Conservation (phyloP, 2,888 invertebrate species). For the Beris chalybata region DNA sequence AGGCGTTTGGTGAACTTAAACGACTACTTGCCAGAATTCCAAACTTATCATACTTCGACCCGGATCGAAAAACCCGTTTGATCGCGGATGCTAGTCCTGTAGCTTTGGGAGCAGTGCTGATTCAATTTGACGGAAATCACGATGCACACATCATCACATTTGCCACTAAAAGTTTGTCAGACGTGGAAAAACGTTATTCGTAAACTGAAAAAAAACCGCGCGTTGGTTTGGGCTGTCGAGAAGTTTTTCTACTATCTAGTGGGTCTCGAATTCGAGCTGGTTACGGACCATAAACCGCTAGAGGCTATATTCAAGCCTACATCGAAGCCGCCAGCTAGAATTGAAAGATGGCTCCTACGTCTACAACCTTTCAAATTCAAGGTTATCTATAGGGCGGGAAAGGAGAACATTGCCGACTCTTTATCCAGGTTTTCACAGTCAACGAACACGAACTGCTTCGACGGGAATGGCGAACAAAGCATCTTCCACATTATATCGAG, state of each 20-base stretch:
- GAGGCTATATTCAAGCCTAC: constrained; percentile 43
- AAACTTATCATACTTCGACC: too few relatives aligned
- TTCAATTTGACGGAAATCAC: constrained; percentile 9
- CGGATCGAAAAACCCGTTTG: too few relatives aligned
- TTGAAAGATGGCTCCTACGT: constrained; percentile 43
- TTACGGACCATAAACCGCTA: constrained; percentile 45
- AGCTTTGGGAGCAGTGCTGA: constrained; percentile 33
- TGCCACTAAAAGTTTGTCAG: not conserved
- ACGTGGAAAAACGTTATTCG: constrained; percentile 42
- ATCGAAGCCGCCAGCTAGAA: constrained; percentile 42
- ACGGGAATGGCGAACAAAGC: too few relatives aligned
- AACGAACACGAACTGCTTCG: too few relatives aligned
- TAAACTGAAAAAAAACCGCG: constrained; percentile 48
- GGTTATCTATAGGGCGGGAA: constrained; percentile 40
- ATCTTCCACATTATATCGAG: too few relatives aligned
- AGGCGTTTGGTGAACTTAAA: too few relatives aligned
- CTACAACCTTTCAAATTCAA: constrained; percentile 41
- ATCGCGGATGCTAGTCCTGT: too few relatives aligned
- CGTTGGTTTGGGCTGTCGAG: constrained; percentile 48
- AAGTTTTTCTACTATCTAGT: constrained; percentile 52
- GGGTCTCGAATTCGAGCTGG: constrained; percentile 51
- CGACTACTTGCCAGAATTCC: too few relatives aligned
- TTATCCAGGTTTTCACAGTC: too few relatives aligned
- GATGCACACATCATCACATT: constrained; percentile 42
- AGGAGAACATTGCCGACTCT: too few relatives aligned